Conservation (phyloP, 1,140 invertebrate species). For the Olivierus martensii region DNA sequence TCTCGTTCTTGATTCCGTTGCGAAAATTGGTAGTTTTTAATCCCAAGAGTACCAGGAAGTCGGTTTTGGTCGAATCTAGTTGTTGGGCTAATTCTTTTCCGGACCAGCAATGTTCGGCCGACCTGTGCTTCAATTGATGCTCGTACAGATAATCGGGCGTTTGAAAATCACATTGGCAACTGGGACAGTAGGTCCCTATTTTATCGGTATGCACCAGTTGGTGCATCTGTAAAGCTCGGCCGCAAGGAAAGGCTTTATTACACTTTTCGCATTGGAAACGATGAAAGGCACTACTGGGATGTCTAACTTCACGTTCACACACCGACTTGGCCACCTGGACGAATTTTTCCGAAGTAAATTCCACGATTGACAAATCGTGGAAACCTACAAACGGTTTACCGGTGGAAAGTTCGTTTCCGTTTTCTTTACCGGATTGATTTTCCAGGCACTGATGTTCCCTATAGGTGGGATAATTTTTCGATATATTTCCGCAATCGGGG, state of each 20-base stretch:
- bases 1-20: background rate
- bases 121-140: conserved; percentile 27
- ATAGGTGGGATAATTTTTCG: background rate
- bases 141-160: conserved; percentile 22
- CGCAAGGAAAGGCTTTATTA: conserved; percentile 53
- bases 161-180: conserved; percentile 27
- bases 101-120: conserved; percentile 16
- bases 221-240: conserved; percentile 37
- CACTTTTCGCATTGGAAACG: conserved; percentile 57
- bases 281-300: conserved; percentile 41
- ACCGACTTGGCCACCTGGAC: conserved; percentile 50
- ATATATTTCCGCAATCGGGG: background rate
- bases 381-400: conserved; percentile 37
- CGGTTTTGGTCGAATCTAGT: conserved; percentile 35
- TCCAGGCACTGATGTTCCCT: background rate
- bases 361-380: conserved; percentile 51
- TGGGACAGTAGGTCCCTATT: background rate
- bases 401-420: background rate
- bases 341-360: conserved; percentile 53
- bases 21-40: conserved; percentile 36
- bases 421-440: background rate
- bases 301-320: conserved; percentile 50
- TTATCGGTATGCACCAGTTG: background rate
- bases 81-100: conserved; percentile 5
- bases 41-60: conserved; percentile 64